A percentile compares a stretch with the other conserved stretches of the same genome.
These are phyloP conservation scores for Theretra japonica DNA, from an alignment of 2,888 invertebrate genomes.

Conservation along the genomic window DNA sequence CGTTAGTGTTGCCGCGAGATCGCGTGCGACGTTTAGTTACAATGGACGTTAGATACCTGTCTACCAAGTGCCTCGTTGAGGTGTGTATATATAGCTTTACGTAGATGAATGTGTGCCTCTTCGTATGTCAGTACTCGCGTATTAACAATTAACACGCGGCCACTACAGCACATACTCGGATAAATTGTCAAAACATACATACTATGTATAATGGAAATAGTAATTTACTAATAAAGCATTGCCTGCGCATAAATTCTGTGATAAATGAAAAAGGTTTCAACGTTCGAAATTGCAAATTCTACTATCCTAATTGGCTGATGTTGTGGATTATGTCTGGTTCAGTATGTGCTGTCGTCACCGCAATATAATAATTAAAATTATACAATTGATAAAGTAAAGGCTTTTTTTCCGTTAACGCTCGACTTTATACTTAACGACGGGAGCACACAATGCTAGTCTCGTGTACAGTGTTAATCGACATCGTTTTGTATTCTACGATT, in stretches of 20 bases:
- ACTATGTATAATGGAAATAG: neutral
- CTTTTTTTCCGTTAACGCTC: slow-evolving; percentile 29
- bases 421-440: slow-evolving; percentile 20
- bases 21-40: neutral
- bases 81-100: slow-evolving; percentile 76
- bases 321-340: neutral
- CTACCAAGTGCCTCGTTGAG: slow-evolving; percentile 74
- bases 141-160: slow-evolving; percentile 14
- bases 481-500: slow-evolving; percentile 77
- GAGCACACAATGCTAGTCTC: slow-evolving; percentile 57
- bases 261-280: neutral
- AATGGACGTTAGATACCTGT: slow-evolving; percentile 39
- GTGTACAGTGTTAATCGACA: slow-evolving; percentile 75
- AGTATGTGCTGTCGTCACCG: neutral
- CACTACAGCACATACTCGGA: neutral
- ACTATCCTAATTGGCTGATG: neutral
- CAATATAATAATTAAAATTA: slow-evolving; percentile 8
- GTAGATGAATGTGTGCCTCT: slow-evolving; percentile 74
- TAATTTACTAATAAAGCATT: neutral
- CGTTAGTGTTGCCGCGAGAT: neutral
- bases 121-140: slow-evolving; percentile 49
- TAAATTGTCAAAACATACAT: neutral
- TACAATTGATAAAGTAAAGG: slow-evolving; percentile 21
- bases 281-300: neutral
- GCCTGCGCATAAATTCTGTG: neutral